phyloP scores from a whole-genome alignment of 2,888 invertebrate genomes.

The Oithona nana region DNA sequence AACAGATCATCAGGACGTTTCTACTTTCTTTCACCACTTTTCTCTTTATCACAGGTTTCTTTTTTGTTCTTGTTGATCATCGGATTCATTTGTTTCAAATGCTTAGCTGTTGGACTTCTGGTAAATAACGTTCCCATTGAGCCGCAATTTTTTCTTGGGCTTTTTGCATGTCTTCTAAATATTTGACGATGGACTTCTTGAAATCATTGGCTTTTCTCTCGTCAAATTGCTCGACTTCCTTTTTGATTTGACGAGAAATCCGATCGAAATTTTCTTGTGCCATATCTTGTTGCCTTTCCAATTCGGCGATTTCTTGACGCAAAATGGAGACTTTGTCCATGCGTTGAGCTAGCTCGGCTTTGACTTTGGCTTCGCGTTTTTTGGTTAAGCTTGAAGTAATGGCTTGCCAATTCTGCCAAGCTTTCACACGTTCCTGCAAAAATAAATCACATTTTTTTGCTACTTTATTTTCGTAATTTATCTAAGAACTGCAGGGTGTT shows the following conservation, averaged over 20 bases:
- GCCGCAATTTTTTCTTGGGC: conserved; percentile 71
- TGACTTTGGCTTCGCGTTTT: conserved; percentile 79
- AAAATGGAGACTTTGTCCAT: conserved; percentile 48
- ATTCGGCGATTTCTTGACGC: conserved; percentile 7
- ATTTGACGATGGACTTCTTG: conserved; percentile 66
- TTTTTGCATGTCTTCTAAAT: conserved; percentile 79
- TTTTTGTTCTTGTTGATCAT: no score
- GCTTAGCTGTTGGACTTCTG: conserved; percentile 9
- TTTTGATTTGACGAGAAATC: conserved; percentile 80
- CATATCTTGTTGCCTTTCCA: conserved; percentile 37
- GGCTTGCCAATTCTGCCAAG: conserved; percentile 93
- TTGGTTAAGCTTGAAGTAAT: conserved; percentile 82
- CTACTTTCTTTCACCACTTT: no score
- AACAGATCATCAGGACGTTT: no score
- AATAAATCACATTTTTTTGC: neutral
- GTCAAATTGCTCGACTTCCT: conserved; percentile 82
- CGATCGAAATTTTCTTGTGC: conserved; percentile 89
- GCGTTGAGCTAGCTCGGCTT: conserved; percentile 70
- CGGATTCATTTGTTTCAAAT: neutral
- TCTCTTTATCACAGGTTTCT: no score
- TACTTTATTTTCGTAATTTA: neutral
- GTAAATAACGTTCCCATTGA: conserved; percentile 10
- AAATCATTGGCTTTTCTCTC: conserved; percentile 69
- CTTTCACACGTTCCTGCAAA: conserved; percentile 49
- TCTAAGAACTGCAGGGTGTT: neutral